These are phyloP conservation scores for Anarhynchus alexandrinus DNA, from an alignment of 2,113 vertebrate species.

Conservation along the genomic window DNA sequence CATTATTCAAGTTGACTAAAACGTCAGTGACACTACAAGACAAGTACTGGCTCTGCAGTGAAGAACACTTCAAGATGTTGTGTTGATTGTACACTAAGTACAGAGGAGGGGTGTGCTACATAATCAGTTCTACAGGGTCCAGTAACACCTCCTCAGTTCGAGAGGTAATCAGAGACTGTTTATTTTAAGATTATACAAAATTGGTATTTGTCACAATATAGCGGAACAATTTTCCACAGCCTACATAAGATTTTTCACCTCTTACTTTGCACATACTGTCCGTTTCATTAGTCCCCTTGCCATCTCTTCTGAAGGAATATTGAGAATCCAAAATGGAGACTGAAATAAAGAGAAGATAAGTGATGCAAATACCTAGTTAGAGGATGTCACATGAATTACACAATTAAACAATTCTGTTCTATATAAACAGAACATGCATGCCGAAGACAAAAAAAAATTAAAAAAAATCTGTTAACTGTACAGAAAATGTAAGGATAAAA, in stretches of 20 bases:
- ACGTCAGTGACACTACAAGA: background rate
- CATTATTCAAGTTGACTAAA: background rate
- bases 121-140: background rate
- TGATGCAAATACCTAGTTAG: background rate
- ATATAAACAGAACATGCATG: background rate
- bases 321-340: conserved; percentile 95
- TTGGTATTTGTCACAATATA: fast-evolving
- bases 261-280: conserved; percentile 98
- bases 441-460: background rate
- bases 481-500: background rate
- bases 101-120: fast-evolving
- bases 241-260: background rate
- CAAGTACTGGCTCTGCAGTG: background rate
- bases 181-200: background rate
- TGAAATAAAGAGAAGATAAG: conserved; percentile 62
- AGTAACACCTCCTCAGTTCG: background rate
- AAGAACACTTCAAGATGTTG: background rate
- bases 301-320: conserved; percentile 86
- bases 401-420: background rate
- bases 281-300: conserved; percentile 86
- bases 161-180: background rate
- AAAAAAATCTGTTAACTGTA: background rate
- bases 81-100: background rate
- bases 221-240: background rate
- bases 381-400: background rate